Evolutionary conservation across 53 echinoderm and acorn worm species (phyloP).

Genomic region (Echinometra lucunter): DNA sequence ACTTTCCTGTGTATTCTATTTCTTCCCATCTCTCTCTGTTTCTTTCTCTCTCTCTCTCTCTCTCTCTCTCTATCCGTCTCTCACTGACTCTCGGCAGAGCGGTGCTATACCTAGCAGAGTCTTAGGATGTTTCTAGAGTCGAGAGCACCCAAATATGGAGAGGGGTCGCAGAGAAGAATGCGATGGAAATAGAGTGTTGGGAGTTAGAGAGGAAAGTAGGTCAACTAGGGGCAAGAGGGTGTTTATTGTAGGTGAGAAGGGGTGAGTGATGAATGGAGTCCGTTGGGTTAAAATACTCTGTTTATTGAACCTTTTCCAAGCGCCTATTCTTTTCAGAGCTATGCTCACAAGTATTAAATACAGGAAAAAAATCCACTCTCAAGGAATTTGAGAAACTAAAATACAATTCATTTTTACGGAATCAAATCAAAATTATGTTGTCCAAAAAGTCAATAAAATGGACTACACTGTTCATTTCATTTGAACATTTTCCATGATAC

Average conservation of each 20-base stretch:
- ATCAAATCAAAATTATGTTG: too few species aligned
- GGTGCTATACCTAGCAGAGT: constrained; percentile 55
- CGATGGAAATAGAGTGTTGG: constrained; percentile 70
- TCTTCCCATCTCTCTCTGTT: neutral
- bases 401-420: too few species aligned
- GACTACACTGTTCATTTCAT: too few species aligned
- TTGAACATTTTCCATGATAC: too few species aligned
- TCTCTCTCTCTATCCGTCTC: neutral
- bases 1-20: neutral
- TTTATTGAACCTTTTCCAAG: constrained; percentile 31
- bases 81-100: neutral
- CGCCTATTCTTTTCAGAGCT: neutral
- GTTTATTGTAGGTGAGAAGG: constrained; percentile 65
- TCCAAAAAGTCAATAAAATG: too few species aligned
- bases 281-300: constrained; percentile 33
- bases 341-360: neutral
- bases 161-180: constrained; percentile 69
- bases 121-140: constrained; percentile 69
- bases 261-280: constrained; percentile 57
- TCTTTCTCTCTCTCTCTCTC: neutral
- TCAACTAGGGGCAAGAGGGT: constrained; percentile 62
- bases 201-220: constrained; percentile 65
- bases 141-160: constrained; percentile 70
- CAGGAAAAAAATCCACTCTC: neutral
- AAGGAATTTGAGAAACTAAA: neutral